These are phyloP conservation scores for Anodontia alba DNA, from an alignment of 2,888 invertebrate species.

Conservation along the genomic window DNA sequence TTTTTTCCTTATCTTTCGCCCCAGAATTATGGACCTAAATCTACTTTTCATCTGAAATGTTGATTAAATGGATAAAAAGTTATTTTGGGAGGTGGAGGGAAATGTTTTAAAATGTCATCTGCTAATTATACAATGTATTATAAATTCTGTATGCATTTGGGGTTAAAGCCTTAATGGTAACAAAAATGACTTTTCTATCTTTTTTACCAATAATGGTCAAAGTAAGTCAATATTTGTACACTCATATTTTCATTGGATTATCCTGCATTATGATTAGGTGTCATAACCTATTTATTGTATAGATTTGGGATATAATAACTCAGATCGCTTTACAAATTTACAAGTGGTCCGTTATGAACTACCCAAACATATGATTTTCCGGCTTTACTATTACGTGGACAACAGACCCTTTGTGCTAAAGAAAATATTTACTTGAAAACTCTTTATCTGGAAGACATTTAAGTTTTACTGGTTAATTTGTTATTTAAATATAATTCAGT, in stretches of 20 bases:
- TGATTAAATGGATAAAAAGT: too few species aligned
- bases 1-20: too few species aligned
- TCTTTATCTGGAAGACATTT: background rate
- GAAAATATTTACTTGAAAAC: background rate
- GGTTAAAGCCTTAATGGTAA: too few species aligned
- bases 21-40: too few species aligned
- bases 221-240: background rate
- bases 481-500: background rate
- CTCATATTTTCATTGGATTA: background rate
- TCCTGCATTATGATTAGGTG: background rate
- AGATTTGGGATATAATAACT: background rate
- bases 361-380: background rate
- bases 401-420: background rate
- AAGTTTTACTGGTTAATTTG: background rate
- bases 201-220: background rate
- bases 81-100: too few species aligned
- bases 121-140: too few species aligned
- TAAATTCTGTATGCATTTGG: too few species aligned
- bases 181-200: background rate
- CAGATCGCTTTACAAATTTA: background rate
- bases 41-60: too few species aligned
- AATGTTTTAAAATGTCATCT: too few species aligned
- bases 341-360: background rate
- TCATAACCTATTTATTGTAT: slow-evolving; percentile 8
- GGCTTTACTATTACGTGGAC: background rate